Evolutionary conservation across 2,888 invertebrate species (phyloP), one percentile per base, ranked within the genome.

Genomic region (Dolomedes plantarius): DNA sequence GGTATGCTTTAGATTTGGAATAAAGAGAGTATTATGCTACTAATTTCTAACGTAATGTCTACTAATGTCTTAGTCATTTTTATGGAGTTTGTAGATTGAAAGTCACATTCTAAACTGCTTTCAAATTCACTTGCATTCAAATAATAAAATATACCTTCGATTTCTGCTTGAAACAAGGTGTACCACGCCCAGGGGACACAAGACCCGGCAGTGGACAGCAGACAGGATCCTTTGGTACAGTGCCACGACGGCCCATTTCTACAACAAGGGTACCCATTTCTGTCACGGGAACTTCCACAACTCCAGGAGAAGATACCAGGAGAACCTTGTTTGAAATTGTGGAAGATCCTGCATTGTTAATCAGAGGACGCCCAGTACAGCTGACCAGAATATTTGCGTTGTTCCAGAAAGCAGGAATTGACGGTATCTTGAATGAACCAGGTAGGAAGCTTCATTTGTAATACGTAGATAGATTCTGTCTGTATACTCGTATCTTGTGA

Each of bases 241-340:
- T 23, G 41, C 77, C 72, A 1, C 46, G 39, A 67, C 29, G 72
- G 6, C 56, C 13, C 23, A 27, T 36, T 16, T 72, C 82, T 27
- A 31, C 78, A 16, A 74, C 79, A 11, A 69, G 64, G 36, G 31
- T 64, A 27, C 79, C 86, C 3, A 36, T 79, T 27, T 86, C 74
- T n/a, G 75, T 79, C 0, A 75, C 74, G 11, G 86, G 86, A 27
- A 79, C 86, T 41, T 64, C 79, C n/a, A 69, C 79, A 9, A 62
- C 74, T 0, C 50, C 79, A 11, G 74, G 69, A 56, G 86, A 86
- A 29, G 86, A 86, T 36, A 50, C 62, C 23, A 56, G 79, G 29
- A 64, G 86, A 64, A 81, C 86, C 27, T 56, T 89, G 31, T 87
- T 79, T 19, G 87, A 88, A 64, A 88, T 89, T 19, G 83, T 89